A percentile compares a stretch with the other conserved stretches of the same genome.
Evolutionary conservation across 2,888 invertebrate species (phyloP).

Genomic region (Caenorhabditis auriculariae): DNA sequence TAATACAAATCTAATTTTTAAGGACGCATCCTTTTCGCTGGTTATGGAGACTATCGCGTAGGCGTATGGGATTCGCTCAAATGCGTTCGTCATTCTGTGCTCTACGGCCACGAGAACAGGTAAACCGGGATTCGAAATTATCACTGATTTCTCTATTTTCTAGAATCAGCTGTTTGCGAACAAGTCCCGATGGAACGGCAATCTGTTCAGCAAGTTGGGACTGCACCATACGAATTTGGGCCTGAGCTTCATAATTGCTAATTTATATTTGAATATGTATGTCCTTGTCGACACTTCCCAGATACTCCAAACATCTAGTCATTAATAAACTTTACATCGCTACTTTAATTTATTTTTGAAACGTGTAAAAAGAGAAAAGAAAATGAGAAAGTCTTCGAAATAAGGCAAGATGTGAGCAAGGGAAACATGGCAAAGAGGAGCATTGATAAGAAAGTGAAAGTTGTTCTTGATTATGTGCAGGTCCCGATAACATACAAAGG

Average conservation of each 20-base stretch:
- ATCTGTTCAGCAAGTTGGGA: conserved; percentile 97
- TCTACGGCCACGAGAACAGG: conserved; percentile 62
- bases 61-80: conserved; percentile 98
- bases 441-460: not conserved
- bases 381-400: conserved; percentile 5
- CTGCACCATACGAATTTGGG: conserved; percentile 70
- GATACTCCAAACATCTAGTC: not conserved
- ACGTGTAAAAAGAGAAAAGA: not conserved
- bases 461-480: not conserved
- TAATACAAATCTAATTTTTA: conserved; percentile 5
- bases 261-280: no score
- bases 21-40: conserved; percentile 92
- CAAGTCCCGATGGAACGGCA: conserved; percentile 95
- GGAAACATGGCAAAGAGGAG: not conserved
- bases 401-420: conserved; percentile 11
- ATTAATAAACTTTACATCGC: conserved; percentile 12
- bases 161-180: conserved; percentile 66
- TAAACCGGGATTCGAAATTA: no score
- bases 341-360: conserved; percentile 5
- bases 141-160: not conserved
- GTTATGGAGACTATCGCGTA: conserved; percentile 97
- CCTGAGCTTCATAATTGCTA: no score
- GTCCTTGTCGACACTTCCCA: not conserved
- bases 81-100: conserved; percentile 65
- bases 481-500: conserved; percentile 7